Evolutionary conservation across 2,888 invertebrate genomes (phyloP), one percentile per base, ranked within the genome.

Genomic region (Philereme transversata): DNA sequence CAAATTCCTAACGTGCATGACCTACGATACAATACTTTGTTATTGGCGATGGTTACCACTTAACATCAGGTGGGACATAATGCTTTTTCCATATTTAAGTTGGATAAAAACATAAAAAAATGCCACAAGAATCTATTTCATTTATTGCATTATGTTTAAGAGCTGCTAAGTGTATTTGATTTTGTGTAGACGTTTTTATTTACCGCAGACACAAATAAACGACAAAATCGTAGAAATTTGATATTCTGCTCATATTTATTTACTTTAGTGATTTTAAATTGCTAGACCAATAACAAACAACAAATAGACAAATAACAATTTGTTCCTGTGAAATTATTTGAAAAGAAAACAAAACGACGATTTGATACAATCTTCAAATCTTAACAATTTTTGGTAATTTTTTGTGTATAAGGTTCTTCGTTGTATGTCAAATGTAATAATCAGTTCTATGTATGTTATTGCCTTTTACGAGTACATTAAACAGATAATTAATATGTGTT

Each of bases 241-340:
- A 59, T 49, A 53, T 53, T 38, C n/a, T 11, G 33, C 38, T 52
- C 44, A 44, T n/a, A 8, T 43, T 33, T n/a, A 8, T 43, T 33
- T 4, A 41, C 10, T 22, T 22, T 22, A 55, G 51, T 49, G 44
- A 52, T 59, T 38, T 52, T 44, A 53, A 49, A 53, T 53, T 59
- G 52, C 44, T 43, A 47, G 48, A 58, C 35, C 52, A 52, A 43
- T 53, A 44, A 22, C 34, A 35, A 34, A n/a, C n/a, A n/a, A n/a
- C n/a, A n/a, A n/a, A n/a, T n/a, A n/a, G 48, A 58, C 35, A 58
- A 52, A 43, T 53, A 44, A 22, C 34, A 35, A 34, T 46, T 43
- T 48, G 43, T 36, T 59, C 38, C 9, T 9, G 41, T n/a, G 5
- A n/a, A 41, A 41, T 9, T 41, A 41, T 38, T 6, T 38, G 41